Percentiles rank a stretch among this genome's conserved stretches.
Evolutionary conservation across 2,888 invertebrate genomes (phyloP).

Genomic region (Hetaerina titia): DNA sequence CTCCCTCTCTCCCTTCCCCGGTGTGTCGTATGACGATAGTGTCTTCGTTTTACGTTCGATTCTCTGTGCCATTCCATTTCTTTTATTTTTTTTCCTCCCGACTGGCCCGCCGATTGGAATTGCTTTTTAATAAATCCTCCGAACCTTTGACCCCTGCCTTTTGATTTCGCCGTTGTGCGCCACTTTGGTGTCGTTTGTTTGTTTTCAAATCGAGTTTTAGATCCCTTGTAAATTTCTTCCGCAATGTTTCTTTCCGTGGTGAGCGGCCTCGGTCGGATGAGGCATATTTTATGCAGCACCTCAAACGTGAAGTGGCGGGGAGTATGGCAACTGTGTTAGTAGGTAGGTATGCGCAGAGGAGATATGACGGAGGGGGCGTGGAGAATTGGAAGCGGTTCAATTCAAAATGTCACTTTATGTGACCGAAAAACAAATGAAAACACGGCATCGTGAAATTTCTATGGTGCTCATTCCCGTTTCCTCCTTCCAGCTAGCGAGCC

Average conservation of each 20-base stretch:
- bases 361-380: not conserved
- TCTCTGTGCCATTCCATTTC: not conserved
- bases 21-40: not conserved
- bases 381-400: not conserved
- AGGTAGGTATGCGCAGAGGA: not conserved
- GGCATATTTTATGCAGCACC: not conserved
- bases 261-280: not conserved
- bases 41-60: not conserved
- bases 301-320: not conserved
- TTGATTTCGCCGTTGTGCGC: not conserved
- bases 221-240: not conserved
- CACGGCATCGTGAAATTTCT: not conserved
- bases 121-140: conserved; percentile 15
- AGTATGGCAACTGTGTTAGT: not conserved
- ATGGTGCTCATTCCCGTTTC: not conserved
- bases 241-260: not conserved
- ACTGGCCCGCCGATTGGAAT: not conserved
- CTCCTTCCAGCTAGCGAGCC: not conserved
- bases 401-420: not conserved
- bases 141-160: not conserved
- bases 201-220: not conserved
- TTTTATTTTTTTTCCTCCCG: not conserved
- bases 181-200: not conserved
- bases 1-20: not conserved
- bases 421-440: not conserved